Conservation (phyloP, 2,113 vertebrate species). For the Ahaetulla prasina region DNA sequence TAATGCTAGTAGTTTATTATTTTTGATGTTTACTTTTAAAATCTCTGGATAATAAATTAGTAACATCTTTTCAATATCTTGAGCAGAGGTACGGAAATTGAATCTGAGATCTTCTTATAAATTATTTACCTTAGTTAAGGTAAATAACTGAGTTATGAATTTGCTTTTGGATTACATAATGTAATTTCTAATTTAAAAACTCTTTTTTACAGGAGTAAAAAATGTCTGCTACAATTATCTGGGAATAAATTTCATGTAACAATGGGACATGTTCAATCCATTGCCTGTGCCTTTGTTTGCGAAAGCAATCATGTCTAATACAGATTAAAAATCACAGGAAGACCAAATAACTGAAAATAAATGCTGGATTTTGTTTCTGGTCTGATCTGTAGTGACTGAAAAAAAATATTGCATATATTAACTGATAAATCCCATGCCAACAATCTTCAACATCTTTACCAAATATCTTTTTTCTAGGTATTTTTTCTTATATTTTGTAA, state of each 20-base stretch:
- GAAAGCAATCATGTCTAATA: background rate
- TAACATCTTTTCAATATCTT: background rate
- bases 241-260: background rate
- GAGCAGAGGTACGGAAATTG: background rate
- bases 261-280: background rate
- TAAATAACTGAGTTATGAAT: background rate
- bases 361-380: background rate
- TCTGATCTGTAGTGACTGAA: background rate
- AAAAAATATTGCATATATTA: background rate
- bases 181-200: background rate
- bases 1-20: background rate
- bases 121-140: background rate
- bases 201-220: background rate
- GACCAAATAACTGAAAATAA: background rate
- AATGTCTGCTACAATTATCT: background rate
- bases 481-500: background rate
- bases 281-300: background rate
- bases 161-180: background rate
- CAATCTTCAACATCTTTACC: background rate
- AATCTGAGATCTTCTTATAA: background rate
- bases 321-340: background rate
- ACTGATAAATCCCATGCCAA: background rate
- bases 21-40: background rate
- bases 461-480: background rate
- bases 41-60: too few relatives aligned